Evolutionary conservation across 1,140 invertebrate genomes (phyloP).

Genomic region (Pentalonia nigronervosa): DNA sequence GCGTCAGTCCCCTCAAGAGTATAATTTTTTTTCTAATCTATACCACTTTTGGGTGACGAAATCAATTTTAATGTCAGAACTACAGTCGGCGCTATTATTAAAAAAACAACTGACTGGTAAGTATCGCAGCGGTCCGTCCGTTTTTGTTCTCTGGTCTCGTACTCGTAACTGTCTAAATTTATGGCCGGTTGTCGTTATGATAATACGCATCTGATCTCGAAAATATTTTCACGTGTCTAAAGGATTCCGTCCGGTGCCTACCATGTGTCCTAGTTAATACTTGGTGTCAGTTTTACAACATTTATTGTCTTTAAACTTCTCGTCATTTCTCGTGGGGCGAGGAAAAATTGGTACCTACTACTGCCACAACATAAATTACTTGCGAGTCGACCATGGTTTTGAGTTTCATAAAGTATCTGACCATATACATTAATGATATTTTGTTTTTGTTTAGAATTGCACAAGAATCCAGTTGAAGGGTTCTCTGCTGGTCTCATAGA

Average conservation of each 20-base stretch:
- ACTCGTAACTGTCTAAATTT: not conserved
- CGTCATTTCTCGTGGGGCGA: not conserved
- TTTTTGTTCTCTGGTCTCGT: not conserved
- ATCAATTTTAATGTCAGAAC: constrained; percentile 84
- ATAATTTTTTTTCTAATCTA: not conserved
- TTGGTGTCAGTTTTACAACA: not conserved
- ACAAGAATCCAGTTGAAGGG: constrained; percentile 98
- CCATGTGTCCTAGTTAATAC: constrained; percentile 12
- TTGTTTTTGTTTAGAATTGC: constrained; percentile 82
- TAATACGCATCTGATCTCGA: not conserved
- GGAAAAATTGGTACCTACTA: not conserved
- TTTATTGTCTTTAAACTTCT: not conserved
- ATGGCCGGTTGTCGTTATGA: not conserved
- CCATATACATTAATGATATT: constrained; percentile 15
- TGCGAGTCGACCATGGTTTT: not conserved
- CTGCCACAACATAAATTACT: not conserved
- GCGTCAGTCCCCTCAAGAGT: not conserved
- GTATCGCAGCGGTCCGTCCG: not conserved
- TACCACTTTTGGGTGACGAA: not conserved
- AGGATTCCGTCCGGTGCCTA: not conserved
- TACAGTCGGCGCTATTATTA: constrained; percentile 92
- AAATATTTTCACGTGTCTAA: not conserved
- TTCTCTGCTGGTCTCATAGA: constrained; percentile 99
- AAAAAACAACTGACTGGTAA: constrained; percentile 94
- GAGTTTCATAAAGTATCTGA: not conserved